Base-by-base conservation (phyloP, 2,113 vertebrate genomes). In the Odontesthes bonariensis region DNA sequence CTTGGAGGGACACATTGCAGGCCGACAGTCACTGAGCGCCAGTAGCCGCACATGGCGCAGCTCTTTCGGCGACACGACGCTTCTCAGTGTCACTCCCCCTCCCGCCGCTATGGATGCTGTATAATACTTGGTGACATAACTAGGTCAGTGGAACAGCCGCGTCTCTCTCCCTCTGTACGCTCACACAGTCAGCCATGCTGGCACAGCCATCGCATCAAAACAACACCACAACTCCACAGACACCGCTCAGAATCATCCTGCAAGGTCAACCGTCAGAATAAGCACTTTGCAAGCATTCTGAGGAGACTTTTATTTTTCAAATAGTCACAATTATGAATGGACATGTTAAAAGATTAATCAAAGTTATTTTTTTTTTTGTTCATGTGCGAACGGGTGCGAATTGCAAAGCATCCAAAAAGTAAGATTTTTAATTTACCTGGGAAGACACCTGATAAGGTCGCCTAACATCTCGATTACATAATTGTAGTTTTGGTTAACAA, bases 91-190 rank as follows among this genome's bases (percentile, higher is more conserved):
- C 52, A 42, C 78, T 6, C 64, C 63, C 33, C 76, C 90, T 87
- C 82, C 86, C 87, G 66, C 83, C 75, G 81, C 86, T 81, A 72
- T 57, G 16, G 44, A 52, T 57, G 79, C 90, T 84, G 89, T 90
- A 87, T 94, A 93, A 94, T 81, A 82, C 56, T 84, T 60, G 79
- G 86, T 94, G 94, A 95, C 93, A 94, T 92, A 94, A 94, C 90
- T 94, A 77, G 93, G 93, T 94, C 94, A 95, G 92, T 94, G 86
- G 91, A 94, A 93, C 92, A 94, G 92, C 91, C 85, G 76, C 73
- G 63, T 70, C 79, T 58, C 68, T 77, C 84, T 77, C 80, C 81
- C 85, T 79, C 89, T 52, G 63, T 69, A 66, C 69, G 55, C 84
- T 91, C 91, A 94, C 92, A 80, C 79, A 57, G 88, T 75, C 83